Conservation (phyloP, 2,888 invertebrate genomes). For the Hemaris fuciformis region DNA sequence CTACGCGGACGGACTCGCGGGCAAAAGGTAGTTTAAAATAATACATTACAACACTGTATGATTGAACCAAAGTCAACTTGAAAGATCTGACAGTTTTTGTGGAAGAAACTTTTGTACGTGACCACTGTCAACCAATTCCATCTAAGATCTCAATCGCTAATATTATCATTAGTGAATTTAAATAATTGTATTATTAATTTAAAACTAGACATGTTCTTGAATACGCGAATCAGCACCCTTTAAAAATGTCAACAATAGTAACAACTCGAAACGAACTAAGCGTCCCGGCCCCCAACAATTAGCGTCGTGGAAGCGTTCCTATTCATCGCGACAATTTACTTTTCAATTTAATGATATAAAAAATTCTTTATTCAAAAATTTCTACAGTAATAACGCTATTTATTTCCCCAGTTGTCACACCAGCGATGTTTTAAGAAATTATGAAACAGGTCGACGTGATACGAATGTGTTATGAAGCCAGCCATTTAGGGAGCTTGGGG, state of each 20-base stretch:
- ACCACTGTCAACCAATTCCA: too few species aligned
- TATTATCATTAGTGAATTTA: too few species aligned
- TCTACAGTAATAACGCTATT: constrained; percentile 16
- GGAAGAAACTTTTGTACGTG: too few species aligned
- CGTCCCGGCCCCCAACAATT: neutral
- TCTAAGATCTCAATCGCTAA: too few species aligned
- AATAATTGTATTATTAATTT: too few species aligned
- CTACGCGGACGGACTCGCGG: too few species aligned
- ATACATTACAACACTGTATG: too few species aligned
- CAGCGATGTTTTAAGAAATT: constrained; percentile 55
- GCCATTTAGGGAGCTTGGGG: constrained; percentile 22
- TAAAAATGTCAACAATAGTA: neutral
- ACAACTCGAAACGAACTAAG: neutral
- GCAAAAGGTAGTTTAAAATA: too few species aligned
- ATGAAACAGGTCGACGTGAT: constrained; percentile 61
- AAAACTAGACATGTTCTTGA: too few species aligned
- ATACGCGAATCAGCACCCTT: neutral
- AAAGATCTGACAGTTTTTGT: too few species aligned
- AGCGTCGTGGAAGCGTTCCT: neutral
- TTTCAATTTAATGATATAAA: constrained; percentile 9
- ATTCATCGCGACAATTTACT: neutral
- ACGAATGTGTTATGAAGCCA: constrained; percentile 48
- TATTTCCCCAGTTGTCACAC: constrained; percentile 49
- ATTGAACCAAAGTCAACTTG: too few species aligned
- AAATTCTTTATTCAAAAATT: constrained; percentile 5